Evolutionary conservation across 2,797 vertebrate species (phyloP).

Genomic region (Sebastes matsubarae): DNA sequence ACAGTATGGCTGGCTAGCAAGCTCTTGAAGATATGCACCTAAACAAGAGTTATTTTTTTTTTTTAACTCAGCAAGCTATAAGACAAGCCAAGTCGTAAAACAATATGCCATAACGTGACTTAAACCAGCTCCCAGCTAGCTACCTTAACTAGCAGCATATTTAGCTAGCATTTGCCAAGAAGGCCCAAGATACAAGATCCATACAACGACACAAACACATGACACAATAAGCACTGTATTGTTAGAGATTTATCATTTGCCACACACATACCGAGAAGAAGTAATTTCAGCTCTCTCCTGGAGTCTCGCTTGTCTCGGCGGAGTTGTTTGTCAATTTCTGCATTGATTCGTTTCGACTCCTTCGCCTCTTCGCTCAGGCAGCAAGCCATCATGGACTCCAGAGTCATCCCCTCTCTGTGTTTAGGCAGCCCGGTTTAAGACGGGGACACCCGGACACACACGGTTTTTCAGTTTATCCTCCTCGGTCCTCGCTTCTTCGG

Average conservation of each 20-base stretch:
- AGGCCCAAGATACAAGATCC: conserved; percentile 59
- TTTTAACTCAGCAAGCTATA: neutral
- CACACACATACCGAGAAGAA: conserved; percentile 87
- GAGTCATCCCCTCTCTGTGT: conserved; percentile 88
- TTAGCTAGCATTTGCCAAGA: conserved; percentile 68
- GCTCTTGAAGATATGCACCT: neutral
- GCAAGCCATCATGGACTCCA: conserved; percentile 98
- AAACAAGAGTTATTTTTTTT: neutral
- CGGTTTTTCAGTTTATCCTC: conserved; percentile 38
- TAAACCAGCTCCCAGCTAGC: conserved; percentile 60
- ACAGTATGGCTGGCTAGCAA: neutral
- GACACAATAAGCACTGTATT: neutral
- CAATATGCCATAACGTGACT: conserved; percentile 20
- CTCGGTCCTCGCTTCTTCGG: conserved; percentile 58
- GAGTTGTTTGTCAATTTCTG: conserved; percentile 95
- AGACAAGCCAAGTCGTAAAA: neutral
- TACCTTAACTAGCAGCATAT: conserved; percentile 62
- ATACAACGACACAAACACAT: conserved; percentile 33
- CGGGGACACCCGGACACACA: conserved; percentile 65
- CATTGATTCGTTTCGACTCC: conserved; percentile 97
- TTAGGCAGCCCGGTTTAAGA: conserved; percentile 71
- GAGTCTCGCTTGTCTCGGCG: conserved; percentile 95
- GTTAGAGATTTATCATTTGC: too few relatives aligned
- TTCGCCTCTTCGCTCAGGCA: conserved; percentile 98
- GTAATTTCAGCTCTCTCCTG: conserved; percentile 91